Conservation (phyloP, 2,797 vertebrate species). For the Danio aesculapii region DNA sequence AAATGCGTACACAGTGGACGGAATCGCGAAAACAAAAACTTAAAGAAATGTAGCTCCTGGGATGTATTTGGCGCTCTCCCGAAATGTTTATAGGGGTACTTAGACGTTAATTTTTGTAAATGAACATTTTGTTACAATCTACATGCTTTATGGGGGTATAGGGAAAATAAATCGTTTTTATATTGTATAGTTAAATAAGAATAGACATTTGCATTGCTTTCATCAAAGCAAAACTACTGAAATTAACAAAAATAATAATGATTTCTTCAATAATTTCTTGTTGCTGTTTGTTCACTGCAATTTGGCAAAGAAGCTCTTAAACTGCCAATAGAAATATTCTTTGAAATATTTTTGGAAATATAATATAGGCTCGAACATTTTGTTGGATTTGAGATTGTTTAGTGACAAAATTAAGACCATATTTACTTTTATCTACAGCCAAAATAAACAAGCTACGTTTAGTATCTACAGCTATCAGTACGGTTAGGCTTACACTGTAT, state of each 20-base stretch:
- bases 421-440: constrained; percentile 36
- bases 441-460: neutral
- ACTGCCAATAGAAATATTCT: constrained; percentile 50
- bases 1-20: too few relatives aligned
- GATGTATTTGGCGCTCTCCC: too few relatives aligned
- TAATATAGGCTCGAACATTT: constrained; percentile 1
- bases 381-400: constrained; percentile 36
- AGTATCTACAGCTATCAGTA: neutral
- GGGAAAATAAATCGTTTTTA: constrained; percentile 20
- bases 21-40: too few relatives aligned
- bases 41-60: too few relatives aligned
- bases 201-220: constrained; percentile 12
- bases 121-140: too few relatives aligned
- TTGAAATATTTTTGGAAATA: constrained; percentile 32
- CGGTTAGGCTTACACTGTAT: neutral
- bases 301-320: constrained; percentile 21
- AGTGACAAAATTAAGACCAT: neutral
- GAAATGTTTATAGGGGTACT: too few relatives aligned
- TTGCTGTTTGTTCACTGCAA: constrained; percentile 30
- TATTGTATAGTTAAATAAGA: constrained; percentile 26
- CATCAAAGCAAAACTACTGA: constrained; percentile 2
- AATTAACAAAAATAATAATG: neutral
- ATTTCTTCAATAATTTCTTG: neutral
- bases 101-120: too few relatives aligned
- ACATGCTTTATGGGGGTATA: constrained; percentile 49